Conservation (phyloP, 35 echinoderm and acorn worm genomes). For the Apostichopus californicus region DNA sequence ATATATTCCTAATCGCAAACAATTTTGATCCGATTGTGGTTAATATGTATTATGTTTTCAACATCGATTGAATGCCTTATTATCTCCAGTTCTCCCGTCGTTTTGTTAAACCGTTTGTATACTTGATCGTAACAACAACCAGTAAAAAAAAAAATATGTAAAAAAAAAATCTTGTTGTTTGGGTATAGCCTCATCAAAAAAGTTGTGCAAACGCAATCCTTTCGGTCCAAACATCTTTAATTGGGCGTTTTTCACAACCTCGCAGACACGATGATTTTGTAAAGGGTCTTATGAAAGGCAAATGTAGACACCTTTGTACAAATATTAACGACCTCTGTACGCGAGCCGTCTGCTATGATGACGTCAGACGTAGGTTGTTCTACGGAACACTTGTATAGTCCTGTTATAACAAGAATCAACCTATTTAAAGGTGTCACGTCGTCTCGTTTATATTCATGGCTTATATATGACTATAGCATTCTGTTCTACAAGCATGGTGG, state of each 20-base stretch:
- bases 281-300: conserved; percentile 24
- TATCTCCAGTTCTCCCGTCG: neutral
- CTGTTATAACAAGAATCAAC: too few relatives aligned
- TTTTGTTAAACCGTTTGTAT: neutral
- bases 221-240: conserved; percentile 36
- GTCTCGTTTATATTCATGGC: too few relatives aligned
- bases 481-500: too few relatives aligned
- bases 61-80: neutral
- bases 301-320: conserved; percentile 45
- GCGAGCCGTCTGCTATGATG: neutral
- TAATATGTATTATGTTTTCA: neutral
- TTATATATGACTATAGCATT: too few relatives aligned
- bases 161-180: neutral
- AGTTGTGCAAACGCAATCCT: neutral
- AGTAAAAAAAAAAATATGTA: neutral
- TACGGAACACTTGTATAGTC: neutral
- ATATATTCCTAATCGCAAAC: too few relatives aligned
- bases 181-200: neutral
- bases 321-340: conserved; percentile 31
- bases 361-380: neutral
- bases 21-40: conserved; percentile 1
- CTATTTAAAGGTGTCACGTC: too few relatives aligned
- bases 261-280: conserved; percentile 42
- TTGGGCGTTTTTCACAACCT: conserved; percentile 44
- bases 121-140: neutral